Evolutionary conservation across 2,113 vertebrate genomes (phyloP).

Genomic region (Pachycephala philippinensis): DNA sequence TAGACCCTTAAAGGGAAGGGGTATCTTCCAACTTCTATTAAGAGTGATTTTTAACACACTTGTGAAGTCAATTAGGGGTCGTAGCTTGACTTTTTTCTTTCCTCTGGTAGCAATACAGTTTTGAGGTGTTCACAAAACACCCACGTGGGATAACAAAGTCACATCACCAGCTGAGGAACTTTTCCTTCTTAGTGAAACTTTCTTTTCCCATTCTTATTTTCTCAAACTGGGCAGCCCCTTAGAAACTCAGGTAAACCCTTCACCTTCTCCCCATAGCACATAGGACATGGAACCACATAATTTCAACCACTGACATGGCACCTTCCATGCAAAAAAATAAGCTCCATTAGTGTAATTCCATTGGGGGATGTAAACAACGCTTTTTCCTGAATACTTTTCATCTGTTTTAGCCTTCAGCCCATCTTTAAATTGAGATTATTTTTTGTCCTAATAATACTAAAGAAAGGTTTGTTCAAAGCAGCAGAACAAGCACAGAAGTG

Average conservation of each 20-base stretch:
- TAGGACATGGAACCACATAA: accelerated
- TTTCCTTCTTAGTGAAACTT: neutral
- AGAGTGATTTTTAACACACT: neutral
- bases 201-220: neutral
- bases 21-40: neutral
- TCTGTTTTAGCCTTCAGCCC: neutral
- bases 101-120: neutral
- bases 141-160: neutral
- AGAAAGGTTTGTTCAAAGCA: neutral
- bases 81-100: neutral
- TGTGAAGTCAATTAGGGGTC: neutral
- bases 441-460: neutral
- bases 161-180: neutral
- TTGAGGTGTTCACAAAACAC: neutral
- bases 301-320: neutral
- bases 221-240: neutral
- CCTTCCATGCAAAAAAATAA: neutral
- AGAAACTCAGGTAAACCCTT: neutral
- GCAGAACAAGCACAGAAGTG: neutral
- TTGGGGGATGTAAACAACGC: accelerated
- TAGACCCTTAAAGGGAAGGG: neutral
- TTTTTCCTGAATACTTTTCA: neutral
- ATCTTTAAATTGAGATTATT: neutral
- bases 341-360: neutral
- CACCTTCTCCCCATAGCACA: neutral